Conservation (phyloP, 2,113 vertebrate species). For the Pseudopodoces humilis region DNA sequence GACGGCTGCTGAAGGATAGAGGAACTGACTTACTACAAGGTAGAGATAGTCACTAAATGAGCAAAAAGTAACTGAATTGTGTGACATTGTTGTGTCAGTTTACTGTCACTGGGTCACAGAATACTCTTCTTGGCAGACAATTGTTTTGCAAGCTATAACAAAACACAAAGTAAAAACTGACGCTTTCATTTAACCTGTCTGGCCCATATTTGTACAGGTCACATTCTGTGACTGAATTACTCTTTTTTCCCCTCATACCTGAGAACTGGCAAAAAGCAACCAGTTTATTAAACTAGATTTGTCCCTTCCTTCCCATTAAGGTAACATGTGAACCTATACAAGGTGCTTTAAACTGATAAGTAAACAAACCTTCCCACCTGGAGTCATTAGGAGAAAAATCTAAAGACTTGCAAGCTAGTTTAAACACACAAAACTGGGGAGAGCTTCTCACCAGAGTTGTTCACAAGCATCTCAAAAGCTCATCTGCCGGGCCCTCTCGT, state of each 20-base stretch:
- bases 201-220: not conserved
- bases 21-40: not conserved
- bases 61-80: not conserved
- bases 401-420: not conserved
- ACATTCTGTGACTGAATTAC: not conserved
- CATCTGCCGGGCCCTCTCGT: not conserved
- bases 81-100: not conserved
- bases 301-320: not conserved
- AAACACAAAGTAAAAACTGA: not conserved
- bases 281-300: not conserved
- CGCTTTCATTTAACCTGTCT: not conserved
- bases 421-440: not conserved
- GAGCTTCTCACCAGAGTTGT: not conserved
- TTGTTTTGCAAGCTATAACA: not conserved
- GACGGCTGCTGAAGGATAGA: not conserved
- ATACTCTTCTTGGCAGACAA: not conserved
- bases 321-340: not conserved
- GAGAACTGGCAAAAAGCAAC: not conserved
- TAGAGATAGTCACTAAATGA: not conserved
- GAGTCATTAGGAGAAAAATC: not conserved
- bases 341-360: not conserved
- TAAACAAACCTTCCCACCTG: not conserved
- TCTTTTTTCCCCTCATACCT: not conserved
- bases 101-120: not conserved
- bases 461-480: constrained; percentile 20